phyloP scores from a whole-genome alignment of 2,113 vertebrate genomes.

The Tenrec ecaudatus region DNA sequence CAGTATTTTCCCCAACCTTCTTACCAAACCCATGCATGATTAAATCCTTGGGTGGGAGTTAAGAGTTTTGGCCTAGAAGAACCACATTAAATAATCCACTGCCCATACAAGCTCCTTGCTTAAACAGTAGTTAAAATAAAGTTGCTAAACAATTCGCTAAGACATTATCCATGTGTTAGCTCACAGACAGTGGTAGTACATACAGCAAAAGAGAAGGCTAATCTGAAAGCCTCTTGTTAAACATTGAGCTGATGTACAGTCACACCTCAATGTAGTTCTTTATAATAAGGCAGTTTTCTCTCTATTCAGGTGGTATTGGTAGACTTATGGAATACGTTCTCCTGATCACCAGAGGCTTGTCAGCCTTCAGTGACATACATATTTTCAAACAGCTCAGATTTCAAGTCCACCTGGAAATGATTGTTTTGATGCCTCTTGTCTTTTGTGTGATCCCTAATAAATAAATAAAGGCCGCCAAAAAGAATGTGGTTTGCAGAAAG shows the following conservation, averaged over 20 bases:
- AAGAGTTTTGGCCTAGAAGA: too few relatives aligned
- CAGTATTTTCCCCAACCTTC: too few relatives aligned
- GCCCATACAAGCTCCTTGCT: conserved; percentile 15
- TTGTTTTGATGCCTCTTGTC: conserved; percentile 72
- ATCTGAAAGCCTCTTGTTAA: conserved; percentile 54
- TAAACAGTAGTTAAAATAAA: conserved; percentile 57
- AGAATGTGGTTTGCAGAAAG: conserved; percentile 64
- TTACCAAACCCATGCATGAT: too few relatives aligned
- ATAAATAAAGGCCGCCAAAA: conserved; percentile 64
- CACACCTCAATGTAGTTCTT: conserved; percentile 59
- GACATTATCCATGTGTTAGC: conserved; percentile 53
- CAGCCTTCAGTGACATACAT: conserved; percentile 69
- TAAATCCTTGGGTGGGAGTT: too few relatives aligned
- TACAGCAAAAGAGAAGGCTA: conserved; percentile 64
- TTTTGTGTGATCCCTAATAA: conserved; percentile 69
- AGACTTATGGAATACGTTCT: conserved; percentile 64
- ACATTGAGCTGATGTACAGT: conserved; percentile 25
- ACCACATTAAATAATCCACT: too few relatives aligned
- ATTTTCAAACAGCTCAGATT: conserved; percentile 72
- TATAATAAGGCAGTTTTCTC: conserved; percentile 52
- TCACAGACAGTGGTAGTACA: background rate
- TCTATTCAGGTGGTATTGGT: conserved; percentile 64
- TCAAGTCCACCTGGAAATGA: conserved; percentile 76
- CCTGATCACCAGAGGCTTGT: conserved; percentile 71
- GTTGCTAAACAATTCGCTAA: conserved; percentile 50